Base-by-base conservation (phyloP, 2,888 invertebrate genomes). In the Entomobrya multifasciata region DNA sequence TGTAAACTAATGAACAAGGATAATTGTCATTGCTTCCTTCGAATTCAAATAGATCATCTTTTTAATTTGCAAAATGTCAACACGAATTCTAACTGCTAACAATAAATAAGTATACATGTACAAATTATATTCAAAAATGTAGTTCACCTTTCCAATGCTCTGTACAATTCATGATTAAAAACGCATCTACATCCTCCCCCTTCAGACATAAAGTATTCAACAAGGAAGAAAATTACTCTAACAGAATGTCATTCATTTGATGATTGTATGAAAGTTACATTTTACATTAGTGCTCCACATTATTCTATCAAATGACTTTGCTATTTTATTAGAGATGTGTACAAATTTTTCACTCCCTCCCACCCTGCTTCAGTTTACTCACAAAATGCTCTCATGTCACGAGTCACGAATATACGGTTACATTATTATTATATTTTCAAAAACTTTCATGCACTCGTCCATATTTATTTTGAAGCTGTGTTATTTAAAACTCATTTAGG, bases 401-500 rank as follows among this genome's bases (percentile, higher is more conserved):
- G 20, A 55, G 2, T 55, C 52, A 17, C n/a, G 17, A 17, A 55
- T 4, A 15, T 13, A 49, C 49, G 15, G 15, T n/a, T n/a, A 55
- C 20, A 17, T 20, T 55, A 55, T 20, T 55, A 20, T 55, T 55
- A 55, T 20, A 55, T 3, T 17, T 55, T 55, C 52, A 17, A 3
- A 55, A 20, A 17, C 52, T 55, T 55, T 55, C 52, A 17, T 49
- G 8, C 8, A 17, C 52, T 17, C 20, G n/a, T 62, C 62, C 36
- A 67, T 67, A 41, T 36, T 67, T 67, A 27, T 17, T 55, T 55
- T 20, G 10, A 55, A 20, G 17, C 52, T 55, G n/a, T n/a, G n/a
- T 55, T 55, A 55, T 55, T 55, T 55, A 55, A 55, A 55, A 55
- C 10, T 20, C 52, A 55, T 67, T 36, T 67, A 30, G 13, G 36